A percentile compares a stretch with the other conserved stretches of the same genome.
phyloP scores from a whole-genome alignment of 37 sponge, comb jelly and placozoan species.

The Geodia barretti region DNA sequence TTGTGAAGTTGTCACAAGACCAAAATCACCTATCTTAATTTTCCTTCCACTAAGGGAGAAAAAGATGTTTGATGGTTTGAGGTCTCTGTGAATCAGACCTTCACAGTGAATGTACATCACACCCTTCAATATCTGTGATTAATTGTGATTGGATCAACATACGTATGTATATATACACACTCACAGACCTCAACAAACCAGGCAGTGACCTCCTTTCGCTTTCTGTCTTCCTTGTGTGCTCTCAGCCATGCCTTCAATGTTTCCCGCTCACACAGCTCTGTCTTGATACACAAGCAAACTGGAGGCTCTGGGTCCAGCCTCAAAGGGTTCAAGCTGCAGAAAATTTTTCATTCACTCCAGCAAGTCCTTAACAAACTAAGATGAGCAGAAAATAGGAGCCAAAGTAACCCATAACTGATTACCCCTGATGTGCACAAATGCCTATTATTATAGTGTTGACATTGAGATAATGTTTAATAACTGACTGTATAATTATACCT shows the following conservation, averaged over 20 bases:
- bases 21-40: constrained; percentile 92
- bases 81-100: constrained; percentile 82
- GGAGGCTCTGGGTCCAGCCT: neutral
- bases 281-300: constrained; percentile 78
- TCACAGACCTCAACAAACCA: neutral
- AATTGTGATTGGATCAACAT: neutral
- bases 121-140: constrained; percentile 72
- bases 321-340: neutral
- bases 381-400: no score
- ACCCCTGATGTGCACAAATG: no score
- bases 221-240: neutral
- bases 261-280: constrained; percentile 80
- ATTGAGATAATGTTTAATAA: no score
- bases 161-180: neutral
- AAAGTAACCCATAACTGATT: no score
- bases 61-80: constrained; percentile 94
- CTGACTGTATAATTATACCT: no score
- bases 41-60: constrained; percentile 62
- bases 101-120: constrained; percentile 81
- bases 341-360: no score
- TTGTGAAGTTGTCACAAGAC: constrained; percentile 63
- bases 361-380: no score
- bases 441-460: no score
- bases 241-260: constrained; percentile 82
- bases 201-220: neutral